Conservation (phyloP, 2,797 vertebrate genomes). For the Etheostoma nigrum region DNA sequence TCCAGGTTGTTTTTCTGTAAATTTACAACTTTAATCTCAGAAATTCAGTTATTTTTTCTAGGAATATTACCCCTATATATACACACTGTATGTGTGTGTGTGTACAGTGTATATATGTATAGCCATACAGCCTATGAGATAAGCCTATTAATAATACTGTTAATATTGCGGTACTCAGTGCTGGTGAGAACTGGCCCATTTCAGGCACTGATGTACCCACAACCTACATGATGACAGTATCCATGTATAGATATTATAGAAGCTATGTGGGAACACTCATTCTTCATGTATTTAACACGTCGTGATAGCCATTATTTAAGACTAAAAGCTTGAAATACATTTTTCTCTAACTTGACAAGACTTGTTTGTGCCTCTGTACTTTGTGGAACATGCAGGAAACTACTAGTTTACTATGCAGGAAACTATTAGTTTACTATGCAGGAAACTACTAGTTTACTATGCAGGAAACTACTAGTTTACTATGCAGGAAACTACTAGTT, state of each 20-base stretch:
- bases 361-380: neutral
- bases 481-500: neutral
- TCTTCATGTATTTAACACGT: constrained; percentile 25
- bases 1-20: too few relatives aligned
- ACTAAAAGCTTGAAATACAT: constrained; percentile 51
- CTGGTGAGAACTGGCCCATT: too few relatives aligned
- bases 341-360: constrained; percentile 4
- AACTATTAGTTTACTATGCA: neutral
- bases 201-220: neutral
- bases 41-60: too few relatives aligned
- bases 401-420: too few relatives aligned
- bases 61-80: too few relatives aligned
- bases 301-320: constrained; percentile 2
- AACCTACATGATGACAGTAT: neutral
- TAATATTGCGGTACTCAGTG: too few relatives aligned
- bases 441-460: neutral
- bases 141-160: too few relatives aligned
- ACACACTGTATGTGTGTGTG: too few relatives aligned
- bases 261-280: neutral
- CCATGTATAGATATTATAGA: neutral
- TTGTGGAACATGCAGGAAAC: neutral
- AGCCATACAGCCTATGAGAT: too few relatives aligned
- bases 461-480: neutral
- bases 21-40: too few relatives aligned
- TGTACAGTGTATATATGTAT: too few relatives aligned